These are phyloP conservation scores for Holothuria scabra DNA, from an alignment of 53 echinoderm and acorn worm species.

Conservation along the genomic window DNA sequence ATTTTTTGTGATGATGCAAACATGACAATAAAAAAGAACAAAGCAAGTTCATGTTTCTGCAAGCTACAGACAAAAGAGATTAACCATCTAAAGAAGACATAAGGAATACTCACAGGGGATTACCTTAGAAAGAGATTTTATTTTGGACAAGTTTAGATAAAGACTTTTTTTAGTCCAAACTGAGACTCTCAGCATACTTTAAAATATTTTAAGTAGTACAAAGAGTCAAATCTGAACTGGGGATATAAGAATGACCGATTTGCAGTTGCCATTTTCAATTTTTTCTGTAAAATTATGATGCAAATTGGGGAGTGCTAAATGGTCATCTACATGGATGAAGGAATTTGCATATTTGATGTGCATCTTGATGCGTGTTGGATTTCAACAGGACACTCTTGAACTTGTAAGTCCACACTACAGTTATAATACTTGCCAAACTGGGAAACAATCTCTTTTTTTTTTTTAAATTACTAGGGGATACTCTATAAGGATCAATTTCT, in stretches of 20 bases:
- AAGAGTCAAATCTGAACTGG: neutral
- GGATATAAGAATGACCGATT: neutral
- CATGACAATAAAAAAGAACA: constrained; percentile 27
- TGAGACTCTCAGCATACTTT: no score
- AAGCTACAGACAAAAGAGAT: constrained; percentile 6
- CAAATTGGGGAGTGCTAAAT: no score
- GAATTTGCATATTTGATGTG: no score
- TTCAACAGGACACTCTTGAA: no score
- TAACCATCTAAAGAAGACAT: neutral
- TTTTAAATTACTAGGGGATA: no score
- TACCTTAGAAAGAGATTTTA: neutral
- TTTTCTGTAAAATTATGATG: neutral
- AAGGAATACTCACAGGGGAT: constrained; percentile 42
- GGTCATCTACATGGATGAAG: no score
- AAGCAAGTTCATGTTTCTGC: constrained; percentile 6
- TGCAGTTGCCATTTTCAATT: neutral
- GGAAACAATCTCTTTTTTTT: no score
- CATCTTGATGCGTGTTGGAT: no score
- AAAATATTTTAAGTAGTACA: neutral
- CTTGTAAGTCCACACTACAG: no score
- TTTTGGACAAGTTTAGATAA: neutral
- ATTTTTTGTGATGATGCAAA: constrained; percentile 42
- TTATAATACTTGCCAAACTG: no score
- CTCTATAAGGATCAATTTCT: no score
- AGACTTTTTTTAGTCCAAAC: neutral